Percentiles rank a stretch among this genome's conserved stretches.
Conservation (phyloP, 2,113 vertebrate genomes). For the Leptosomus discolor region DNA sequence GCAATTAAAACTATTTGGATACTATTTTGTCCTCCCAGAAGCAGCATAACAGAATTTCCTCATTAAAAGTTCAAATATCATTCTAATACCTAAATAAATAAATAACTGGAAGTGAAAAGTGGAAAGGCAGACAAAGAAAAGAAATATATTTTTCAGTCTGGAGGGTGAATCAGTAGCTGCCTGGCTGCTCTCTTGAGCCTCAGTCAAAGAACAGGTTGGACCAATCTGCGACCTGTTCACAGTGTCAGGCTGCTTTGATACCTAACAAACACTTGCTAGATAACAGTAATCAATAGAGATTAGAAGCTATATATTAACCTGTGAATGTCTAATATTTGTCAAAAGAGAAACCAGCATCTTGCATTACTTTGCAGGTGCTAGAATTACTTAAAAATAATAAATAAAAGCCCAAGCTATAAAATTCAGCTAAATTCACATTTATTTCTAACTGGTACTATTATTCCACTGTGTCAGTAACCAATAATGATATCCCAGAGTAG, state of each 20-base stretch:
- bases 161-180: background rate
- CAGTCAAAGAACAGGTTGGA: background rate
- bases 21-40: background rate
- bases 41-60: background rate
- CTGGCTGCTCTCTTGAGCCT: background rate
- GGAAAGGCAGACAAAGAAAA: background rate
- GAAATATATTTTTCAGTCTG: background rate
- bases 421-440: background rate
- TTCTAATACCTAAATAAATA: background rate
- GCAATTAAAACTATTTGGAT: background rate
- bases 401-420: background rate
- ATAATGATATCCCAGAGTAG: background rate
- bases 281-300: background rate
- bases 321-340: background rate
- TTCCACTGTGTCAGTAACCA: conserved; percentile 8
- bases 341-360: background rate
- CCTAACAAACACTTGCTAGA: background rate
- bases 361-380: background rate
- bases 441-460: conserved; percentile 6
- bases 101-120: background rate
- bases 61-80: background rate
- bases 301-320: background rate
- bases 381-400: background rate
- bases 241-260: background rate
- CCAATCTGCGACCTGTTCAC: background rate